Base-by-base conservation (phyloP, 1,140 invertebrate species). In the Trichonephila inaurata region DNA sequence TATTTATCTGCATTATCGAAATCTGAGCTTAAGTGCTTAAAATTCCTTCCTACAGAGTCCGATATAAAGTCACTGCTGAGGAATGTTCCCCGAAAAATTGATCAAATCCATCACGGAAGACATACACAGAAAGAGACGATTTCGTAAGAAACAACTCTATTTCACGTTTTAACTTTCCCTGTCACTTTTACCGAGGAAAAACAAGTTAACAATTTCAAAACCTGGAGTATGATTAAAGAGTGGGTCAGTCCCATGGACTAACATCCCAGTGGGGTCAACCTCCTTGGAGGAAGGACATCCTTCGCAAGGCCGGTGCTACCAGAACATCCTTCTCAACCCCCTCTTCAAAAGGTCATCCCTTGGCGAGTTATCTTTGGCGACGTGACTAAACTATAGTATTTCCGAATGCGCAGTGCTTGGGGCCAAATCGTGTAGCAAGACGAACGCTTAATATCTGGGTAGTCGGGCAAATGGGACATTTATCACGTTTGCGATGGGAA, bases 351-450 rank as follows among this genome's bases (percentile, higher is more conserved):
- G 72, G 72, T 77, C 72, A 77, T 77, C 72, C 18, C 28, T 40
- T n/a, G 10, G 44, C 18, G 19, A 24, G 44, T 83, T 14, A 83
- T 83, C 82, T n/a, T 10, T 60, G 33, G 28, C n/a, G 40, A 51
- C 82, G 82, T 83, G 82, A 83, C 40, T 16, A 44, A 83, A 60
- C 82, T 83, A 16, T 21, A 60, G 82, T 83, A 60, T 83, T 83
- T 60, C 82, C 82, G 82, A 83, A 83, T 58, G 40, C 5, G 21
- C 40, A 28, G 28, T 40, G 72, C 72, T 77, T 40, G 24, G 33
- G 72, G 72, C 18, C 72, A 40, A 77, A 33, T 77, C 72, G 28
- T 77, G 72, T 18, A 77, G 72, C 66, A 69, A 69, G 66, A 28
- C 66, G 8, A 33, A 77, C 28, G 28, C 72, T 77, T 77, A 77